phyloP scores from a whole-genome alignment of 2,888 invertebrate genomes.

The Lasioglossum villosulum region DNA sequence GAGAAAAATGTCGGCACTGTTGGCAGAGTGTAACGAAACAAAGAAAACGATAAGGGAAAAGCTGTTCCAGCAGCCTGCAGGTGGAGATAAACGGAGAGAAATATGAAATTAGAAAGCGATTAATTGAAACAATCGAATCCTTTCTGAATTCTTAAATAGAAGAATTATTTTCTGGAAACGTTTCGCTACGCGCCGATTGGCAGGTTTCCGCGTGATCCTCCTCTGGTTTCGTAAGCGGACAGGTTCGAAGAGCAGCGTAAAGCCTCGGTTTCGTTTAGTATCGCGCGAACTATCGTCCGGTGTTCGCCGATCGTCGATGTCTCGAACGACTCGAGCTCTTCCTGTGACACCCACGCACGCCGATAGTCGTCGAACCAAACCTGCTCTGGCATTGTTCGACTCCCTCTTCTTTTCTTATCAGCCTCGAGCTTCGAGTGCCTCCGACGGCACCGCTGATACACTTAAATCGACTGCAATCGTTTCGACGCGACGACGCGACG shows the following conservation, averaged over 20 bases:
- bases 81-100: too few relatives aligned
- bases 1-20: not conserved
- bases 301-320: not conserved
- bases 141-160: too few relatives aligned
- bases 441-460: conserved; percentile 32
- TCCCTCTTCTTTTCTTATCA: conserved; percentile 42
- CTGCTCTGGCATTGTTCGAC: not conserved
- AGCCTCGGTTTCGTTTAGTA: not conserved
- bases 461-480: conserved; percentile 33
- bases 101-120: too few relatives aligned
- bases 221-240: conserved; percentile 9
- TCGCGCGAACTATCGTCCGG: not conserved
- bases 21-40: not conserved
- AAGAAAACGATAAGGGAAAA: too few relatives aligned
- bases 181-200: not conserved
- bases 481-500: too few relatives aligned
- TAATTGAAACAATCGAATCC: too few relatives aligned
- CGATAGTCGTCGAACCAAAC: not conserved
- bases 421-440: conserved; percentile 31
- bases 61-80: too few relatives aligned
- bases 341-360: conserved; percentile 3
- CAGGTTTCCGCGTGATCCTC: not conserved
- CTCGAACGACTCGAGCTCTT: not conserved
- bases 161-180: not conserved
- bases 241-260: not conserved